phyloP scores from a whole-genome alignment of 2,113 vertebrate species.

The Eulemur rufifrons region DNA sequence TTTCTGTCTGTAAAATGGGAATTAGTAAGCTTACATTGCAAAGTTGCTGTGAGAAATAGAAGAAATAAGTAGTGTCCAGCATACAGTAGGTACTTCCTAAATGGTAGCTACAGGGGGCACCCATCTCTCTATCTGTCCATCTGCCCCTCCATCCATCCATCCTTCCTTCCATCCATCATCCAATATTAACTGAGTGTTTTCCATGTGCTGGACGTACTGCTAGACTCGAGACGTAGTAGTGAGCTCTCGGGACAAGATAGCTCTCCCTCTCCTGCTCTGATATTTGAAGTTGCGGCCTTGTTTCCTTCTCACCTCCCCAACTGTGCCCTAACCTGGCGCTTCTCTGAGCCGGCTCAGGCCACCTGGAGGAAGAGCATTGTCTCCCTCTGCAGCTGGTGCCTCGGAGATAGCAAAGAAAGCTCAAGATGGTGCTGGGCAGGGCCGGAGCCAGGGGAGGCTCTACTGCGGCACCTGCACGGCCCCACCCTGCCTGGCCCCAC shows the following conservation, averaged over 20 bases:
- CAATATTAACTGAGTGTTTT: not conserved
- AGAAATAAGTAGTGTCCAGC: not conserved
- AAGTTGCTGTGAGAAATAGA: not conserved
- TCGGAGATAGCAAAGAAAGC: not conserved
- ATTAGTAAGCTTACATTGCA: not conserved
- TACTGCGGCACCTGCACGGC: accelerated
- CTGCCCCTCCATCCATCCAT: too few relatives aligned
- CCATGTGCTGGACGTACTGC: not conserved
- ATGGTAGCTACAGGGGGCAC: not conserved
- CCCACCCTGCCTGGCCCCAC: too few relatives aligned
- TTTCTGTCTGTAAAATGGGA: not conserved
- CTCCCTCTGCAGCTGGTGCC: not conserved
- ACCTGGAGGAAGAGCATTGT: not conserved
- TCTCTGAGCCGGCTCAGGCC: not conserved
- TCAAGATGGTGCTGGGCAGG: not conserved
- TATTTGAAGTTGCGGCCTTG: not conserved
- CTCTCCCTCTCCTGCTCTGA: not conserved
- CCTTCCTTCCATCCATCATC: not conserved
- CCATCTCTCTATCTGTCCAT: not conserved
- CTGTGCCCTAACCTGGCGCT: not conserved
- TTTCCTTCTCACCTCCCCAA: not conserved
- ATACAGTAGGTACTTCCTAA: not conserved
- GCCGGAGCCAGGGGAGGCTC: accelerated
- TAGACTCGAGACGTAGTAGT: not conserved
- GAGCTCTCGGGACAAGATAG: not conserved